A percentile compares a stretch with the other conserved stretches of the same genome.
These are phyloP conservation scores for Tringa solitaria DNA, from an alignment of 2,113 vertebrate species.

Conservation along the genomic window DNA sequence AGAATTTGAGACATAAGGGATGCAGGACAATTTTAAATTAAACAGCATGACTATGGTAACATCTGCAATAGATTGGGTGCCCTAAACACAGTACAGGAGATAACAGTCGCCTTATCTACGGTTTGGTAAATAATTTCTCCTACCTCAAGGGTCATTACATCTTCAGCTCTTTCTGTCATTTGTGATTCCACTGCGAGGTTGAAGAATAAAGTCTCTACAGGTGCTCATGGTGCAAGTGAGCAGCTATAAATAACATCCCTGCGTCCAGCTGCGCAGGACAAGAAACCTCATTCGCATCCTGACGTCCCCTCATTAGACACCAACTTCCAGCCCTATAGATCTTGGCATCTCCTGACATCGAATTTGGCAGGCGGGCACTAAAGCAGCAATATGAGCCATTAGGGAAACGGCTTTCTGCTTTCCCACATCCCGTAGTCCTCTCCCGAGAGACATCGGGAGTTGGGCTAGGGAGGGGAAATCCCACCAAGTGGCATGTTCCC, in stretches of 20 bases:
- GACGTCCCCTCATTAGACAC: not conserved
- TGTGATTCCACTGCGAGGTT: conserved; percentile 42
- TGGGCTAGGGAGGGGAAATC: not conserved
- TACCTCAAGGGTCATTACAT: conserved; percentile 54
- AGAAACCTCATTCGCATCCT: conserved; percentile 16
- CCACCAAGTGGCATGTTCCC: fast-evolving
- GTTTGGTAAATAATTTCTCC: conserved; percentile 68
- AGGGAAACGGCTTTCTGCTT: not conserved
- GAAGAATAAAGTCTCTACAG: conserved; percentile 48
- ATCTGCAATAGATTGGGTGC: conserved; percentile 51
- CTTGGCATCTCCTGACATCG: not conserved
- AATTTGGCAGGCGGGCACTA: not conserved
- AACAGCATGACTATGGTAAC: conserved; percentile 44
- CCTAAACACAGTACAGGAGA: conserved; percentile 46
- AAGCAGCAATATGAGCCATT: not conserved
- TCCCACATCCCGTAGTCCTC: not conserved
- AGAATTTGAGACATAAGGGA: conserved; percentile 30
- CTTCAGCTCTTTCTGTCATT: conserved; percentile 51
- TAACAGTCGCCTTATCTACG: conserved; percentile 22
- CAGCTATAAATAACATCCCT: conserved; percentile 30
- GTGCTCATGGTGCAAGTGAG: conserved; percentile 25
- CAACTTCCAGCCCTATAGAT: not conserved
- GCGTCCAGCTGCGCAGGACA: not conserved
- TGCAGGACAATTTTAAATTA: conserved; percentile 42
- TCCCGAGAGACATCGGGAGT: not conserved